A percentile compares a stretch with the other conserved stretches of the same genome.
Conservation (phyloP, 2,797 vertebrate species). For the Mus minutoides region DNA sequence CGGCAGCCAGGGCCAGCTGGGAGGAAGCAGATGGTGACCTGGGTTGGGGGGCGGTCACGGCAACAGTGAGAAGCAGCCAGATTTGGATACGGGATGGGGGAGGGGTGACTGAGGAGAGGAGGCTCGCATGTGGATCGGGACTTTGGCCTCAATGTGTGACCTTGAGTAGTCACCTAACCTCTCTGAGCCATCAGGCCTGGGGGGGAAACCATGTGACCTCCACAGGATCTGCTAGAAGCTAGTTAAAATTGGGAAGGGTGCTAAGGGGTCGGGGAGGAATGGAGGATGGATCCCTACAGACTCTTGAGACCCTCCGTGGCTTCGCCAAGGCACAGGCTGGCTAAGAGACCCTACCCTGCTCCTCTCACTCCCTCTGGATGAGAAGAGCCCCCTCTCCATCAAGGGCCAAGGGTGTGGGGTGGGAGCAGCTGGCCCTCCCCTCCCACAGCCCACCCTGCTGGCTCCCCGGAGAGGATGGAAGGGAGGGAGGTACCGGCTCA, state of each 20-base stretch:
- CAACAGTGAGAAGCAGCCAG: not conserved
- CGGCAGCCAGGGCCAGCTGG: not conserved
- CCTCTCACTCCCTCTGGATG: not conserved
- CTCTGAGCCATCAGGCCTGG: not conserved
- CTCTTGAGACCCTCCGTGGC: not conserved
- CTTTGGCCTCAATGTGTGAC: conserved; percentile 11
- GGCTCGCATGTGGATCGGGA: not conserved
- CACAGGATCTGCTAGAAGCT: not conserved
- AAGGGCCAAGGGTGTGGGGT: not conserved
- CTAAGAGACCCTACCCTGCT: too few relatives aligned
- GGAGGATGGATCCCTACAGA: not conserved
- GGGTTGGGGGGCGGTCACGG: not conserved
- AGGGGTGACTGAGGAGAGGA: not conserved
- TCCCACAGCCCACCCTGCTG: accelerated
- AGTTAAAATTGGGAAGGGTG: not conserved
- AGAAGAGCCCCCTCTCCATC: not conserved
- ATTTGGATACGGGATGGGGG: accelerated
- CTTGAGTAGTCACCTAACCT: not conserved
- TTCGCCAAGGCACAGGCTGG: not conserved
- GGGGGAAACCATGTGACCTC: not conserved
- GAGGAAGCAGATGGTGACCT: not conserved
- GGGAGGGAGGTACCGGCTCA: not conserved
- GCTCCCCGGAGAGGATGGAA: not conserved
- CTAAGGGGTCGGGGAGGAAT: not conserved
- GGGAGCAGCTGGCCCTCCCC: too few relatives aligned